Conservation (phyloP, 2,797 vertebrate species). For the Poliocrania exsul region DNA sequence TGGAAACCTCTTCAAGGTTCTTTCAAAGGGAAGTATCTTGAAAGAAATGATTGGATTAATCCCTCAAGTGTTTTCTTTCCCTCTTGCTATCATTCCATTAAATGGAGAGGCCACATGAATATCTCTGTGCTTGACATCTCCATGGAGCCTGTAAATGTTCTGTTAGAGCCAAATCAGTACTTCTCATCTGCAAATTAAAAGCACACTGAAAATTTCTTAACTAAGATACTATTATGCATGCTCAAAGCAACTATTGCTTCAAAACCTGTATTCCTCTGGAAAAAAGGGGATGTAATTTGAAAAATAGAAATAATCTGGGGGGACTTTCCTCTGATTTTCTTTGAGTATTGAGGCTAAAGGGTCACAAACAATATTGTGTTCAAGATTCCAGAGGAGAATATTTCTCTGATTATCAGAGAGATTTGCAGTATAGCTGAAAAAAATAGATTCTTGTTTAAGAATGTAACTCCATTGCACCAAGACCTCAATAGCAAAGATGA, state of each 20-base stretch:
- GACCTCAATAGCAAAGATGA: background rate
- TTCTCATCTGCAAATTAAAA: slow-evolving; percentile 14
- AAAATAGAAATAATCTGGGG: background rate
- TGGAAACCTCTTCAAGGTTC: background rate
- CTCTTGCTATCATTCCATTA: background rate
- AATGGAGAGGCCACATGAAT: background rate
- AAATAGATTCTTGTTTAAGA: background rate
- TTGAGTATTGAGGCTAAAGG: background rate
- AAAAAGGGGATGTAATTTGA: background rate
- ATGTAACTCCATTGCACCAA: background rate
- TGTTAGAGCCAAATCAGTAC: background rate
- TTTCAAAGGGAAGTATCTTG: slow-evolving; percentile 17
- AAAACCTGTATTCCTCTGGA: background rate
- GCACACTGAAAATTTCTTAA: background rate
- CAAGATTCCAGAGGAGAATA: background rate
- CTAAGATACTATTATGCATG: background rate
- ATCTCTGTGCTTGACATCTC: background rate
- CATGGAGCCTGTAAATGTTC: background rate
- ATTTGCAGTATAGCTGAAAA: background rate
- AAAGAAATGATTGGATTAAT: slow-evolving; percentile 9
- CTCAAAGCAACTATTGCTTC: background rate
- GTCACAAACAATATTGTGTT: background rate
- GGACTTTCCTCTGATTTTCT: background rate
- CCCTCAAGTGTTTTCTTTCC: slow-evolving; percentile 5
- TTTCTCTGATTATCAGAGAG: background rate